Percentiles rank a stretch among this genome's conserved stretches.
phyloP scores from a whole-genome alignment of 2,888 invertebrate genomes.

The Metellina segmentata region DNA sequence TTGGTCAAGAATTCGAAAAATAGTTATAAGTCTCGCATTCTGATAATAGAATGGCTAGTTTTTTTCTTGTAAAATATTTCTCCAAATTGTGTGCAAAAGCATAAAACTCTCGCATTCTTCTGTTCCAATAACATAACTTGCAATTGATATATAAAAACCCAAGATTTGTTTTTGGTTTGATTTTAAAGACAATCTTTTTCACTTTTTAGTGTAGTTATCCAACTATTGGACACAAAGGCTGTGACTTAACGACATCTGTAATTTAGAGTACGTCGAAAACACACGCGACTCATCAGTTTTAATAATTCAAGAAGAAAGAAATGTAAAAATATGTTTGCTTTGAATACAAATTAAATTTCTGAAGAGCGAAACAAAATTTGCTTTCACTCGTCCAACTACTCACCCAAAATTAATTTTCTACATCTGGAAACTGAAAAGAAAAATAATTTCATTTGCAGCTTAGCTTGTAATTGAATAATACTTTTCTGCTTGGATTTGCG shows the following conservation, averaged over 20 bases:
- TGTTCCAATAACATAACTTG: too few species aligned
- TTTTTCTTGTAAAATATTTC: too few species aligned
- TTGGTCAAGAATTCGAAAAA: too few species aligned
- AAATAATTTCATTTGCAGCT: neutral
- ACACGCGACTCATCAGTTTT: too few species aligned
- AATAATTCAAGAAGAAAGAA: neutral
- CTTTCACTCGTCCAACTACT: neutral
- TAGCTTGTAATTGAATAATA: neutral
- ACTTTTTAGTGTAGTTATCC: too few species aligned
- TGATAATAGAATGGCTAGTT: too few species aligned
- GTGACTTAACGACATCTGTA: neutral
- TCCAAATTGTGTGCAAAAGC: too few species aligned
- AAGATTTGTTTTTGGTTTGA: too few species aligned
- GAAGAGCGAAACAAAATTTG: neutral
- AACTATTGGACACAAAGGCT: neutral
- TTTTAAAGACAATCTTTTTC: too few species aligned
- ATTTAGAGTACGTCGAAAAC: neutral
- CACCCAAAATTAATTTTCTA: neutral
- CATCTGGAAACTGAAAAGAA: neutral
- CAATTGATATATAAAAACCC: too few species aligned
- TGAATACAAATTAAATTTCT: neutral
- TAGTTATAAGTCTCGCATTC: too few species aligned
- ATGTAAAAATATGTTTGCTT: neutral
- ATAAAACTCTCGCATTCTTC: too few species aligned
- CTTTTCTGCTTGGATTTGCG: neutral